phyloP scores from a whole-genome alignment of 2,888 invertebrate genomes.

The Trichopria drosophilae region DNA sequence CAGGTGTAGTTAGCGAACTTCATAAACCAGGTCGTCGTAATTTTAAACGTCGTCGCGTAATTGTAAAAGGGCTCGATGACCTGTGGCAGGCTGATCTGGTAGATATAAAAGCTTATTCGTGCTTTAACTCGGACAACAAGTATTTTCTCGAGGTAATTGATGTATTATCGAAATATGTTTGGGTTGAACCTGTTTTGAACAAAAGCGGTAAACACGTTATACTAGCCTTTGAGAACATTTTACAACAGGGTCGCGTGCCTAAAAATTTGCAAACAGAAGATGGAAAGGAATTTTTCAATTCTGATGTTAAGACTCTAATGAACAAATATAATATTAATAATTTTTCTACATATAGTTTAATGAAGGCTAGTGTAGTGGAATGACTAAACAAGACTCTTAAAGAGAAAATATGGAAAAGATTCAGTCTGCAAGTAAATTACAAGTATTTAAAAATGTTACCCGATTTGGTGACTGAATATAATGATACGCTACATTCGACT shows the following conservation, averaged over 20 bases:
- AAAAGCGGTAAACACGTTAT: constrained; percentile 40
- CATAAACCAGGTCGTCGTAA: constrained; percentile 11
- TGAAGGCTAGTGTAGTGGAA: constrained; percentile 6
- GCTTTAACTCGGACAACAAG: constrained; percentile 40
- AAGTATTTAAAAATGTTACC: no score
- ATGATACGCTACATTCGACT: constrained; percentile 8
- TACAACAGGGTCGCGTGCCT: constrained; percentile 22
- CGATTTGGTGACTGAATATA: no score
- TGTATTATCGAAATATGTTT: constrained; percentile 52
- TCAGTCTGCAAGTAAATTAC: constrained; percentile 3
- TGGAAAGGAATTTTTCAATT: constrained; percentile 15
- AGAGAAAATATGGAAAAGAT: not conserved
- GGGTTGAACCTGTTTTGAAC: constrained; percentile 23
- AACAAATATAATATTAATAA: constrained; percentile 12
- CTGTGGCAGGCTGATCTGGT: constrained; percentile 30
- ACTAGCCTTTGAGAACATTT: constrained; percentile 33
- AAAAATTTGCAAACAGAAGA: constrained; percentile 27
- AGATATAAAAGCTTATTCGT: constrained; percentile 24
- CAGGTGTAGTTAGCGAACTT: no score
- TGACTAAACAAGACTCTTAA: constrained; percentile 32
- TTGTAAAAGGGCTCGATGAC: constrained; percentile 37
- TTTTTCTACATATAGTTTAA: constrained; percentile 5
- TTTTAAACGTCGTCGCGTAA: constrained; percentile 4
- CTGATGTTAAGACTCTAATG: constrained; percentile 17
- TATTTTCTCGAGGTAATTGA: constrained; percentile 50